Percentiles rank a stretch among this genome's conserved stretches.
Evolutionary conservation across 2,113 vertebrate genomes (phyloP).

Genomic region (Lagopus muta): DNA sequence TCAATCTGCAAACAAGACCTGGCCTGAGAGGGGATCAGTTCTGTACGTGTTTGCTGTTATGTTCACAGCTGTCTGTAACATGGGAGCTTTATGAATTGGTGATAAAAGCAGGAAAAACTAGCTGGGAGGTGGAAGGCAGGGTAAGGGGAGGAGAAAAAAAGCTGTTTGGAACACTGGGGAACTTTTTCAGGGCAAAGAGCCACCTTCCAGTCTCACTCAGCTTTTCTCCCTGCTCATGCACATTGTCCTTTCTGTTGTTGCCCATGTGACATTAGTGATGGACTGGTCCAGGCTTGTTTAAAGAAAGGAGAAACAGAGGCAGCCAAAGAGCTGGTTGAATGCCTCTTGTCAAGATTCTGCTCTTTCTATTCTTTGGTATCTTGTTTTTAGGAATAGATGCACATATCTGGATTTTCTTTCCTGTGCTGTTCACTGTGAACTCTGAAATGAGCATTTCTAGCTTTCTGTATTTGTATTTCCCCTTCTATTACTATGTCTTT

Average conservation of each 20-base stretch:
- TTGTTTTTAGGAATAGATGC: not conserved
- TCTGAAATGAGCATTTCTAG: not conserved
- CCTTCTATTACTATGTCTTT: not conserved
- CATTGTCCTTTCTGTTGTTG: not conserved
- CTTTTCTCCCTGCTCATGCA: not conserved
- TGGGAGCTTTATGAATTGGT: not conserved
- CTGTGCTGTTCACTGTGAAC: not conserved
- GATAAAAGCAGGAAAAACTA: not conserved
- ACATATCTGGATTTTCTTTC: not conserved
- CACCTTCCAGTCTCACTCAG: not conserved
- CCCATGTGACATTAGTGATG: rapidly evolving
- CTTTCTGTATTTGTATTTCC: not conserved
- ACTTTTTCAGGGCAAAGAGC: not conserved
- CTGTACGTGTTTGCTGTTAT: not conserved
- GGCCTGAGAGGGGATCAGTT: not conserved
- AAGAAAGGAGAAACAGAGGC: not conserved
- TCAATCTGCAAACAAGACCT: not conserved
- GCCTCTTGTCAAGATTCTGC: not conserved
- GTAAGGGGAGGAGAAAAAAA: not conserved
- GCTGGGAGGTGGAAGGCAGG: not conserved
- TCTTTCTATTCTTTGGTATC: not conserved
- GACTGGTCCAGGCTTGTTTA: not conserved
- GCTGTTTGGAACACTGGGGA: not conserved
- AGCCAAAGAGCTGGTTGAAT: not conserved
- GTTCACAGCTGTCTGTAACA: not conserved